A percentile compares a stretch with the other conserved stretches of the same genome.
These are phyloP conservation scores for Ormyrus pomaceus DNA, from an alignment of 2,888 invertebrate species.

Conservation along the genomic window DNA sequence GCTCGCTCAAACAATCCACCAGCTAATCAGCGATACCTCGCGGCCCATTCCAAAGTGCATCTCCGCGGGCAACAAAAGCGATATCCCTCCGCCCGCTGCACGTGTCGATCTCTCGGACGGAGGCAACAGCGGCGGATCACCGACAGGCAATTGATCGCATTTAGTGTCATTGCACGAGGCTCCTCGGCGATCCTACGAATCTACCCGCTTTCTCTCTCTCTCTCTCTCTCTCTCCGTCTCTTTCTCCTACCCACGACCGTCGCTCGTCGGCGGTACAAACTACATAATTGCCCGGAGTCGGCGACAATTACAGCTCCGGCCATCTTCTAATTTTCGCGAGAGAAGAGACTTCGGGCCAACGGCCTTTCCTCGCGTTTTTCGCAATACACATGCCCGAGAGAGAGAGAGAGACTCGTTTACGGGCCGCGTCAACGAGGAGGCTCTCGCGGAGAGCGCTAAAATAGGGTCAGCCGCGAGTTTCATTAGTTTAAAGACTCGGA, in stretches of 20 bases:
- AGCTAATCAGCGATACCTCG: too few relatives aligned
- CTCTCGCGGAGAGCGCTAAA: background rate
- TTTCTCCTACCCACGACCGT: too few relatives aligned
- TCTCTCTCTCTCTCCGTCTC: too few relatives aligned
- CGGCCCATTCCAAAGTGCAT: too few relatives aligned
- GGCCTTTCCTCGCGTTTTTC: constrained; percentile 33
- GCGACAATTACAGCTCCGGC: constrained; percentile 43
- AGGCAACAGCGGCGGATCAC: constrained; percentile 8
- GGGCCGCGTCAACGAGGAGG: background rate
- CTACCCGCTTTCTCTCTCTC: background rate
- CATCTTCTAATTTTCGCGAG: constrained; percentile 48
- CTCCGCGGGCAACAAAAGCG: too few relatives aligned
- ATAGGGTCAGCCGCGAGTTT: constrained; percentile 31
- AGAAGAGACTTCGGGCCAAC: constrained; percentile 24
- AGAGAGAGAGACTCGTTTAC: background rate
- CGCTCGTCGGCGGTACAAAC: background rate
- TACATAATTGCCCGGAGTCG: constrained; percentile 30
- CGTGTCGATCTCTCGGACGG: constrained; percentile 16
- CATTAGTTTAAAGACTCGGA: constrained; percentile 19
- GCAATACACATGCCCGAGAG: background rate
- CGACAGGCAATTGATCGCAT: constrained; percentile 49
- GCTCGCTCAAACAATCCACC: too few relatives aligned
- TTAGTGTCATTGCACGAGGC: constrained; percentile 28
- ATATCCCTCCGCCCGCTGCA: background rate
- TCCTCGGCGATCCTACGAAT: background rate